A percentile compares a stretch with the other conserved stretches of the same genome.
phyloP scores from a whole-genome alignment of 2,888 invertebrate genomes.

The Polydrusus pterygomalis region DNA sequence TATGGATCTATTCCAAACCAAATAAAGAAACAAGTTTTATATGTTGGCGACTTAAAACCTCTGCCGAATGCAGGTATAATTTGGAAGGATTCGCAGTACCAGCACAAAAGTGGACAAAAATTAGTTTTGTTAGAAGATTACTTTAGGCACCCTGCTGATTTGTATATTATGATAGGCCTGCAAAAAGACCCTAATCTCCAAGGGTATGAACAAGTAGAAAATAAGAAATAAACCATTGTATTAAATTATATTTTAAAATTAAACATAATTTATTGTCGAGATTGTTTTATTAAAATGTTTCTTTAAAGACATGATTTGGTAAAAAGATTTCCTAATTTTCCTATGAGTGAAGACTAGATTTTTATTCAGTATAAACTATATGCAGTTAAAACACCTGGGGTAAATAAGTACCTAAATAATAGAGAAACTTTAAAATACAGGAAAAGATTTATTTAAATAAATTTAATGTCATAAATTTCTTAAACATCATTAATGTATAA shows the following conservation, averaged over 20 bases:
- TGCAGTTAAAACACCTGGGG: too few species aligned
- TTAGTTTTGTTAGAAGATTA: constrained; percentile 65
- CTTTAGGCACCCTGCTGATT: constrained; percentile 68
- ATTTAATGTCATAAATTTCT: constrained; percentile 6
- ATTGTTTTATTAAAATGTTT: too few species aligned
- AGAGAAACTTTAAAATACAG: constrained; percentile 2
- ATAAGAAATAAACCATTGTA: constrained; percentile 30
- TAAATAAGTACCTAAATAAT: neutral
- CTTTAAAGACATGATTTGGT: too few species aligned
- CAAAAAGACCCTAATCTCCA: constrained; percentile 61
- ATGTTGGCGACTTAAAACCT: constrained; percentile 61
- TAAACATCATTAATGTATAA: constrained; percentile 11
- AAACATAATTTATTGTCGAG: too few species aligned
- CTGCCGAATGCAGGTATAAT: constrained; percentile 52
- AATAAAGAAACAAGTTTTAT: constrained; percentile 58
- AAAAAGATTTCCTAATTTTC: too few species aligned
- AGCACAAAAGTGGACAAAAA: constrained; percentile 59
- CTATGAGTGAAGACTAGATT: too few species aligned
- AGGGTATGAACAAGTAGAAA: constrained; percentile 36
- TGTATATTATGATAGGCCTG: constrained; percentile 68
- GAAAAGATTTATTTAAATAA: constrained; percentile 11
- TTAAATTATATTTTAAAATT: neutral
- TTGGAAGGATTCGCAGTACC: constrained; percentile 64
- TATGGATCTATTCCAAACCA: constrained; percentile 62
- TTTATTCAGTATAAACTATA: too few species aligned